Conservation (phyloP, 2,797 vertebrate genomes). For the Siniperca scherzeri region DNA sequence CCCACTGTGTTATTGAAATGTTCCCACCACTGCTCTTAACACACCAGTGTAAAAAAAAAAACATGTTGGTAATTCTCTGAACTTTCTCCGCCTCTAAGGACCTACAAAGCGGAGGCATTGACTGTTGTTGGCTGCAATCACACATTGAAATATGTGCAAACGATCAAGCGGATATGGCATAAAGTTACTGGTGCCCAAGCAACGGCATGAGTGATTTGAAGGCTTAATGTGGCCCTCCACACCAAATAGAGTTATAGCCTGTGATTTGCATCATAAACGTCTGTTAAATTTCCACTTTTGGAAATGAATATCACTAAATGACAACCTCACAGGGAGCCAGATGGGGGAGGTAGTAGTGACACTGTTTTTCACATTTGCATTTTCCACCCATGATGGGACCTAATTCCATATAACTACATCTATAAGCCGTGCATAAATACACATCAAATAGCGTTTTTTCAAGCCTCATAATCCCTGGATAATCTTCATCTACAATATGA, state of each 20-base stretch:
- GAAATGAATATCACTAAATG: slow-evolving; percentile 82
- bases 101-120: slow-evolving; percentile 64
- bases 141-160: slow-evolving; percentile 71
- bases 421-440: slow-evolving; percentile 83
- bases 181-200: slow-evolving; percentile 68
- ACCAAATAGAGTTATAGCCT: slow-evolving; percentile 77
- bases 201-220: slow-evolving; percentile 79
- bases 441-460: slow-evolving; percentile 77
- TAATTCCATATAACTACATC: slow-evolving; percentile 82
- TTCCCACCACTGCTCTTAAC: slow-evolving; percentile 66
- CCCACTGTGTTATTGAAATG: slow-evolving; percentile 72
- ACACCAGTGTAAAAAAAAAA: slow-evolving; percentile 44
- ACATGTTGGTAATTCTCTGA: slow-evolving; percentile 68
- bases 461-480: slow-evolving; percentile 85
- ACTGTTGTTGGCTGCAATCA: slow-evolving; percentile 69
- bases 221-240: slow-evolving; percentile 81
- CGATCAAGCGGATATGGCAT: slow-evolving; percentile 69
- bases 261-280: slow-evolving; percentile 86
- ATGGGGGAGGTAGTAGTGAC: slow-evolving; percentile 60
- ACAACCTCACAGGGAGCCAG: slow-evolving; percentile 76
- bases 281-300: slow-evolving; percentile 84
- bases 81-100: slow-evolving; percentile 64
- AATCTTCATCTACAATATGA: slow-evolving; percentile 86
- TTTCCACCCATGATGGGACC: slow-evolving; percentile 74
- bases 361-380: slow-evolving; percentile 60